phyloP scores from a whole-genome alignment of 2,797 vertebrate species.

The Pangasius larnaudii region DNA sequence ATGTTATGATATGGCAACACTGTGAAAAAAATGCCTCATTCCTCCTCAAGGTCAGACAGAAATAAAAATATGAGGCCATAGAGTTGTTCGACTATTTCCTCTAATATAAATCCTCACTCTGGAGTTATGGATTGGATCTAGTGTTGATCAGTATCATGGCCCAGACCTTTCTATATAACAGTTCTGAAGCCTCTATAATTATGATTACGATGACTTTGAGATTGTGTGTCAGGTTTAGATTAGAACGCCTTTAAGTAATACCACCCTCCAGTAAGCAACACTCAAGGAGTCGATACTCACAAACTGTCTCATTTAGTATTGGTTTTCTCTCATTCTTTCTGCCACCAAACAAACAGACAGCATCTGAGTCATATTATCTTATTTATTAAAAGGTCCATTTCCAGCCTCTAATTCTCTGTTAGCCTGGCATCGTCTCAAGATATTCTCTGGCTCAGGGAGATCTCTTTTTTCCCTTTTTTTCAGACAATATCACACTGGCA shows the following conservation, averaged over 20 bases:
- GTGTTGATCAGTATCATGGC: not conserved
- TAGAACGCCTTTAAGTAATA: not conserved
- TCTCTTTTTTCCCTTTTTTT: no score
- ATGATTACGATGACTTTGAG: not conserved
- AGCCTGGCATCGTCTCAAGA: not conserved
- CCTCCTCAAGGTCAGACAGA: not conserved
- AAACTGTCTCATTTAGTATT: not conserved
- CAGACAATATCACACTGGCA: not conserved
- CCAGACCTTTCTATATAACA: not conserved
- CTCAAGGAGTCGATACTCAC: not conserved
- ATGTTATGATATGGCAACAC: not conserved
- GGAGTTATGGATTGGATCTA: not conserved
- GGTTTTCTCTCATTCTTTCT: not conserved
- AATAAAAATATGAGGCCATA: not conserved
- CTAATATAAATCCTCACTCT: not conserved
- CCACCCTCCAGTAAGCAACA: not conserved
- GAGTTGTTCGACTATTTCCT: not conserved
- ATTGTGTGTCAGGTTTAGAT: not conserved
- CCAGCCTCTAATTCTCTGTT: not conserved
- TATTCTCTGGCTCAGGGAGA: not conserved
- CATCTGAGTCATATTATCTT: not conserved
- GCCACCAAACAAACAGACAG: not conserved
- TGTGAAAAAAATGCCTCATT: not conserved
- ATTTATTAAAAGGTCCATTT: not conserved
- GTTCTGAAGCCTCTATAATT: not conserved